phyloP scores from a whole-genome alignment of 1,140 invertebrate species.

The Charaxes varanes region DNA sequence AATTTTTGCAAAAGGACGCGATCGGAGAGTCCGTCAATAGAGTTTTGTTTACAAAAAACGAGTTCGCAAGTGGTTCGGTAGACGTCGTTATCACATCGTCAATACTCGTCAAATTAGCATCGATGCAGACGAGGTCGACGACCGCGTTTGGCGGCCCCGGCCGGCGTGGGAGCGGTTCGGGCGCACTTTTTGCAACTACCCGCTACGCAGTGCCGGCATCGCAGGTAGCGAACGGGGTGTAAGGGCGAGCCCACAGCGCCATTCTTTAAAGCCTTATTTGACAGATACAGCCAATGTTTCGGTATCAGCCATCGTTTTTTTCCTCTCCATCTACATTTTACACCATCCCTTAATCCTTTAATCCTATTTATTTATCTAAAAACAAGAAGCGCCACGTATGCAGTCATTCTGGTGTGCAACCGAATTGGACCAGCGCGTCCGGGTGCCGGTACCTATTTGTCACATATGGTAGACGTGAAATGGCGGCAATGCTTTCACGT shows the following conservation, averaged over 20 bases:
- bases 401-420: no score
- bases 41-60: slow-evolving; percentile 31
- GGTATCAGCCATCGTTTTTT: no score
- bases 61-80: slow-evolving; percentile 25
- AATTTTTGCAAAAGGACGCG: not conserved
- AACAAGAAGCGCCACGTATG: no score
- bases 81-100: slow-evolving; percentile 38
- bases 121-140: slow-evolving; percentile 34
- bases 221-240: slow-evolving; percentile 30
- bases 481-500: no score
- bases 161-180: slow-evolving; percentile 34
- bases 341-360: no score
- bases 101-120: slow-evolving; percentile 43
- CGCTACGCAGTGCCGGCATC: slow-evolving; percentile 15
- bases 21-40: slow-evolving; percentile 10
- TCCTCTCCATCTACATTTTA: no score
- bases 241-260: slow-evolving; percentile 9
- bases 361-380: no score
- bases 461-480: no score
- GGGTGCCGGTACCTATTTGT: no score
- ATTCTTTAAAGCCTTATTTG: no score
- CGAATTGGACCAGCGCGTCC: no score
- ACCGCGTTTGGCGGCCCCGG: slow-evolving; percentile 26
- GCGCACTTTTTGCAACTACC: slow-evolving; percentile 36
- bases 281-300: no score